A percentile compares a stretch with the other conserved stretches of the same genome.
phyloP scores from a whole-genome alignment of 2,888 invertebrate species.

The Lepidocyrtinus sp. region DNA sequence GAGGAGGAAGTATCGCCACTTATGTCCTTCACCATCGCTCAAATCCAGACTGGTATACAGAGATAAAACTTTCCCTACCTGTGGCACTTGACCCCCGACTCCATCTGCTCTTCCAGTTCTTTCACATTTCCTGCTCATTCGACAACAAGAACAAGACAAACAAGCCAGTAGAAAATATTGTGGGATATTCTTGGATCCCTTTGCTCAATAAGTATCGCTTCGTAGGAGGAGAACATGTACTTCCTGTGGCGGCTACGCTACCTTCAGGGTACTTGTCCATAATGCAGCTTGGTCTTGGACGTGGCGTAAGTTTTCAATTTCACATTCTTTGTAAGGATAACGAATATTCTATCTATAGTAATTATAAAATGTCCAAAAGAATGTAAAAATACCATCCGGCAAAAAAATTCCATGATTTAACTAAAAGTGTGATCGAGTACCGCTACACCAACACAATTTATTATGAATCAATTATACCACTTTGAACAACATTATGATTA shows the following conservation, averaged over 20 bases:
- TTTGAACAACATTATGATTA: no score
- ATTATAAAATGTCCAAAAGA: no score
- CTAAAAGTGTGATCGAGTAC: no score
- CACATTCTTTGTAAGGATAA: no score
- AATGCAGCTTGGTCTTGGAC: slow-evolving; percentile 90
- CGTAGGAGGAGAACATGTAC: slow-evolving; percentile 84
- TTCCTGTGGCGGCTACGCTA: slow-evolving; percentile 90
- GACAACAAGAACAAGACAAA: slow-evolving; percentile 75
- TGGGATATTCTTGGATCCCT: slow-evolving; percentile 96
- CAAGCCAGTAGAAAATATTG: slow-evolving; percentile 79
- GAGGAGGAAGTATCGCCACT: slow-evolving; percentile 66
- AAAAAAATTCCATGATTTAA: no score
- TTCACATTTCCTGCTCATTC: slow-evolving; percentile 90
- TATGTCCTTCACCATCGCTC: slow-evolving; percentile 86
- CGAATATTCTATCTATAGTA: no score
- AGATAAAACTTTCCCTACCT: slow-evolving; percentile 92
- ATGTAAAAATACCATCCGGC: no score
- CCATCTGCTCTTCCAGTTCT: slow-evolving; percentile 95
- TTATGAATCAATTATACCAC: no score
- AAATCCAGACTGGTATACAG: slow-evolving; percentile 92
- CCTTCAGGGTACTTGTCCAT: slow-evolving; percentile 92
- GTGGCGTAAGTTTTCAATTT: slow-evolving; percentile 80
- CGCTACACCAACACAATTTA: no score
- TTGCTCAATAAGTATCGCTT: slow-evolving; percentile 81
- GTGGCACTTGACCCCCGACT: slow-evolving; percentile 87